These are phyloP conservation scores for Morbakka virulenta DNA, from an alignment of 30 jellyfish, hydroid and myxozoan genomes.

Conservation along the genomic window DNA sequence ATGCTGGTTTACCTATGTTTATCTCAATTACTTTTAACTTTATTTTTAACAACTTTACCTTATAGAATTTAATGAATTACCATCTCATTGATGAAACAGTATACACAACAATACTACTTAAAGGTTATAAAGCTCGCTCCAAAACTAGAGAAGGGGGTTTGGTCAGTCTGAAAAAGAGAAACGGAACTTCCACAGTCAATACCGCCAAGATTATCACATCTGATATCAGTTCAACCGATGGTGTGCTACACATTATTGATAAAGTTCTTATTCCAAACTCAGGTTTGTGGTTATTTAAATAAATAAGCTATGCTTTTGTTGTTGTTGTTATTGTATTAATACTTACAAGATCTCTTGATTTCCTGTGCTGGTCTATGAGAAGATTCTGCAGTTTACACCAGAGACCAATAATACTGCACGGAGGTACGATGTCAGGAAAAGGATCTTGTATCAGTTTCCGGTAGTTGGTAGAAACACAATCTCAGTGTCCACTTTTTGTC, in stretches of 20 bases:
- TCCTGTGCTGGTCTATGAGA: too few relatives aligned
- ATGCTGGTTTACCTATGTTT: background rate
- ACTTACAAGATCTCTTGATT: too few relatives aligned
- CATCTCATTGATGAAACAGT: conserved; percentile 53
- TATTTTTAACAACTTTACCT: background rate
- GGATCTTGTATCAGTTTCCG: too few relatives aligned
- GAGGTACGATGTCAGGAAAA: too few relatives aligned
- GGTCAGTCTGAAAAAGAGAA: conserved; percentile 9
- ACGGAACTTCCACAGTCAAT: conserved; percentile 27
- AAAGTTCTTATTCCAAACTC: conserved; percentile 52
- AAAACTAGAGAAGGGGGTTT: conserved; percentile 58
- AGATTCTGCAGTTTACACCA: too few relatives aligned
- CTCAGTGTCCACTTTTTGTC: too few relatives aligned
- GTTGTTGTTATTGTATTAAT: too few relatives aligned
- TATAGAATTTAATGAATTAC: conserved; percentile 44
- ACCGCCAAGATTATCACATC: conserved; percentile 7
- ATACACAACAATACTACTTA: conserved; percentile 26
- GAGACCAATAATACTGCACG: too few relatives aligned
- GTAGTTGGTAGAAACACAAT: too few relatives aligned
- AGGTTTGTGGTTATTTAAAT: conserved; percentile 18
- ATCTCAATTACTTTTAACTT: background rate
- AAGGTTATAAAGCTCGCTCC: conserved; percentile 14
- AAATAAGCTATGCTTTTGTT: too few relatives aligned
- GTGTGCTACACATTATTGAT: conserved; percentile 53
- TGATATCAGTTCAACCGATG: conserved; percentile 30